A percentile compares a stretch with the other conserved stretches of the same genome.
These are phyloP conservation scores for Nyctereutes procyonoides DNA, from an alignment of 2,113 vertebrate genomes.

Conservation along the genomic window DNA sequence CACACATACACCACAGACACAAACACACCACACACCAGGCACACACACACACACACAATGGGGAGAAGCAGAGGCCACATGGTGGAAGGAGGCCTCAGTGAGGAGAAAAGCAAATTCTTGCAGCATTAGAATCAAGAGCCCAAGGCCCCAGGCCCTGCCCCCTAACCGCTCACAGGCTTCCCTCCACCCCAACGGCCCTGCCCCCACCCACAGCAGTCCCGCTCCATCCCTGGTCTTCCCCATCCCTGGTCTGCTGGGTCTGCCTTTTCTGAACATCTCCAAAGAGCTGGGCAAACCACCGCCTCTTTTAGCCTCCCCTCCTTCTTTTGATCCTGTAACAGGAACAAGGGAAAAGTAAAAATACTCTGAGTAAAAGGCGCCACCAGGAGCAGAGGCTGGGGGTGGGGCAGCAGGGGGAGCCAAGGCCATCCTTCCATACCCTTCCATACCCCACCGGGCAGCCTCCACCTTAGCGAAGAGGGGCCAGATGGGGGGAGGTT, in stretches of 20 bases:
- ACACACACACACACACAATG: background rate
- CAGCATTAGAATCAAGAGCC: background rate
- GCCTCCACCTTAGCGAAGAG: background rate
- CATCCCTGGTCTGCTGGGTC: background rate
- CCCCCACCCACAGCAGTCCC: background rate
- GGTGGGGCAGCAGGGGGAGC: background rate
- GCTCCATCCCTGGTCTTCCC: background rate
- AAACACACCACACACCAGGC: background rate
- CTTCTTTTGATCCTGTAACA: slow-evolving; percentile 84
- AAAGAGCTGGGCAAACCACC: slow-evolving; percentile 26
- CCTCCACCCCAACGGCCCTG: background rate
- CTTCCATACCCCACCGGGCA: too few species aligned
- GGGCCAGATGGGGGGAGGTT: background rate
- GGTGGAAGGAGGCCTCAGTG: background rate
- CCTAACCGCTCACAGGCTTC: background rate
- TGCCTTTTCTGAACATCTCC: slow-evolving; percentile 53
- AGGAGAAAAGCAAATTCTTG: background rate
- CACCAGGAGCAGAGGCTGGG: slow-evolving; percentile 2
- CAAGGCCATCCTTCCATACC: background rate
- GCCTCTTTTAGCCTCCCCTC: slow-evolving; percentile 73
- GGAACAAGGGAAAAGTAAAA: slow-evolving; percentile 86
- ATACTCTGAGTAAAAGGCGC: slow-evolving; percentile 72
- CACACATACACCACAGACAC: background rate
- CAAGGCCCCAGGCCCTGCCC: background rate
- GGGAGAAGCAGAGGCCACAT: background rate